These are phyloP conservation scores for Drosophila stalkeri DNA, from an alignment of 2,888 invertebrate genomes.

Conservation along the genomic window DNA sequence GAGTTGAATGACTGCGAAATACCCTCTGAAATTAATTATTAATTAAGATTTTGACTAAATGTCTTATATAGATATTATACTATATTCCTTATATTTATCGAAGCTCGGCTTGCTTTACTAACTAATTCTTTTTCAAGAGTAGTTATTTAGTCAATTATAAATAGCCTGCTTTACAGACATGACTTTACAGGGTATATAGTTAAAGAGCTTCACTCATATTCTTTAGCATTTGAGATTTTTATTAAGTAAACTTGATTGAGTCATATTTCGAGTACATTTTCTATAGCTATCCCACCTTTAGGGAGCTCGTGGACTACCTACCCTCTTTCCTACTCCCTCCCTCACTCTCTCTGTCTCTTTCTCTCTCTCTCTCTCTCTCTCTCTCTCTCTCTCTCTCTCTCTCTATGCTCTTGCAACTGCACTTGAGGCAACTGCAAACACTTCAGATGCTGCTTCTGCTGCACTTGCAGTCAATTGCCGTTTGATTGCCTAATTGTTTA, in stretches of 20 bases:
- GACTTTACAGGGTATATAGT: not conserved
- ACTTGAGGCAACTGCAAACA: not conserved
- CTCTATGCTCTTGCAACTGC: conserved; percentile 9
- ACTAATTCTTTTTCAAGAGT: too few species aligned
- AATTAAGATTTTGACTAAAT: not conserved
- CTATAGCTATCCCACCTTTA: not conserved
- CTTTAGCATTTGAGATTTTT: not conserved
- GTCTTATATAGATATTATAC: not conserved
- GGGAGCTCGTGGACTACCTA: not conserved
- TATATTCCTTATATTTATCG: too few species aligned
- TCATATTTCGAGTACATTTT: not conserved
- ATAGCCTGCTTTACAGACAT: not conserved
- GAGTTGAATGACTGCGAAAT: not conserved
- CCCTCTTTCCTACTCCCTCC: not conserved
- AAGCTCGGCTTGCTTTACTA: not conserved
- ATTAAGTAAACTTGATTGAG: not conserved
- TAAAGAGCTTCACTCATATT: too few species aligned
- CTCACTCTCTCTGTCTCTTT: too few species aligned
- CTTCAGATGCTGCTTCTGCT: conserved; percentile 1
- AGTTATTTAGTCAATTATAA: not conserved
- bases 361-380: not conserved
- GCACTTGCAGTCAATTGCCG: conserved; percentile 19
- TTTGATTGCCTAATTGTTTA: conserved; percentile 54
- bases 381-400: not conserved
- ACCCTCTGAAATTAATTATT: not conserved